A percentile compares a stretch with the other conserved stretches of the same genome.
phyloP scores from a whole-genome alignment of 1,140 invertebrate species.

The Philopotamus ludificatus region DNA sequence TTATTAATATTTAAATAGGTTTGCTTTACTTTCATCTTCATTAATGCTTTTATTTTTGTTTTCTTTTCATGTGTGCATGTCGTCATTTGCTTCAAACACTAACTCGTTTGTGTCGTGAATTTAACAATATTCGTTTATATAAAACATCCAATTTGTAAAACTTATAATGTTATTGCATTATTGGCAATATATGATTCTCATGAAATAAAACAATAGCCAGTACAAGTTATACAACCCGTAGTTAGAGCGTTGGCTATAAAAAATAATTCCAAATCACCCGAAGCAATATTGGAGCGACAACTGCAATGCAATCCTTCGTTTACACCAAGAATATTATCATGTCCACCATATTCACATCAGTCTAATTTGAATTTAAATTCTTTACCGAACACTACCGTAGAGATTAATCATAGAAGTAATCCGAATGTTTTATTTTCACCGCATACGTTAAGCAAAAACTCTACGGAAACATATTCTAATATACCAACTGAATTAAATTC shows the following conservation, averaged over 20 bases:
- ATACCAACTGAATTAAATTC: no score
- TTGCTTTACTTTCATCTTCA: no score
- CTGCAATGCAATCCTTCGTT: conserved; percentile 53
- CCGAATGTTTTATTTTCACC: neutral
- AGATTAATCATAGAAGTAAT: neutral
- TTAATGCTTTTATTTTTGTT: conserved; percentile 12
- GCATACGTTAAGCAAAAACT: no score
- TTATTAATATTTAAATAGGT: no score
- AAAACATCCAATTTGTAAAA: no score
- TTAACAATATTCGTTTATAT: no score
- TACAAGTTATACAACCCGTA: conserved; percentile 55
- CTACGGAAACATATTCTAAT: no score
- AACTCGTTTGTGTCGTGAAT: no score
- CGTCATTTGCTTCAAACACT: conserved; percentile 12
- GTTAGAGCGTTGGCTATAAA: conserved; percentile 46
- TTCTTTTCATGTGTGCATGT: conserved; percentile 37
- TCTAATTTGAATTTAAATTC: conserved; percentile 13
- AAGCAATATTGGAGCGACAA: conserved; percentile 51
- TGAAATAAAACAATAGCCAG: conserved; percentile 43
- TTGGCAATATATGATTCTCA: neutral
- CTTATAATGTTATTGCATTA: neutral
- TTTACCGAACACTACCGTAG: neutral
- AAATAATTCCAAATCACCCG: conserved; percentile 49
- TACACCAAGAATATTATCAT: conserved; percentile 50
- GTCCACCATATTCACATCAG: conserved; percentile 52